Evolutionary conservation across 2,888 invertebrate species (phyloP), one percentile per base, ranked within the genome.

Genomic region (Cephalotes varians): DNA sequence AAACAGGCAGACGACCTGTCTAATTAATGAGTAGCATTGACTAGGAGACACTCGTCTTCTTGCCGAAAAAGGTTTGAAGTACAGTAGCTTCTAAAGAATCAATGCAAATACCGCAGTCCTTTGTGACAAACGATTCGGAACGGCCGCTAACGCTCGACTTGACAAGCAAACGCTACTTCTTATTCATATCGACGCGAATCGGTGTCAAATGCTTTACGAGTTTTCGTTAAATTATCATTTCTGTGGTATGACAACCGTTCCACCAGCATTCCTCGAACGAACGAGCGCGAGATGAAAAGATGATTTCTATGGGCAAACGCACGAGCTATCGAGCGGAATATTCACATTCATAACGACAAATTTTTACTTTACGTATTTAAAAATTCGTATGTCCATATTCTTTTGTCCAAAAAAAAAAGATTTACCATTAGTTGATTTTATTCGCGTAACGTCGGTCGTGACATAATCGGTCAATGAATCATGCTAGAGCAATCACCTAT

Each of bases 161-260:
- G 56, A 79, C 77, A 47, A 25, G 77, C 67, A 21, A 76, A 54
- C 40, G 76, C 44, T 56, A 60, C 81, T 80, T 49, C 49, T 74
- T 60, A 80, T 60, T 74, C 80, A 74, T 49, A 60, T 73, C 80
- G 74, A 49, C n/a, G 60, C 74, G 49, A 62, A 49, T 80, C 80
- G 62, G 60, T 62, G 74, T 80, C 60, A 74, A 80, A 72, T 40
- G 84, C 80, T 40, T 15, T 44, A 25, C 77, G 44, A 44, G 69
- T 79, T 79, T 79, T 69, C 69, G 69, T 69, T 21, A 40, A 40
- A 79, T 79, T 79, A 69, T 79, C 69, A 79, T 79, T 21, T 69
- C 69, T 79, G 77, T 79, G 69, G 77, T 18, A 21, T 25, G 40
- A 37, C 67, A 21, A 77, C 40, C 64, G 77, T 56, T 56, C 9